These are phyloP conservation scores for Chesias legatella DNA, from an alignment of 2,888 invertebrate species.

Conservation along the genomic window DNA sequence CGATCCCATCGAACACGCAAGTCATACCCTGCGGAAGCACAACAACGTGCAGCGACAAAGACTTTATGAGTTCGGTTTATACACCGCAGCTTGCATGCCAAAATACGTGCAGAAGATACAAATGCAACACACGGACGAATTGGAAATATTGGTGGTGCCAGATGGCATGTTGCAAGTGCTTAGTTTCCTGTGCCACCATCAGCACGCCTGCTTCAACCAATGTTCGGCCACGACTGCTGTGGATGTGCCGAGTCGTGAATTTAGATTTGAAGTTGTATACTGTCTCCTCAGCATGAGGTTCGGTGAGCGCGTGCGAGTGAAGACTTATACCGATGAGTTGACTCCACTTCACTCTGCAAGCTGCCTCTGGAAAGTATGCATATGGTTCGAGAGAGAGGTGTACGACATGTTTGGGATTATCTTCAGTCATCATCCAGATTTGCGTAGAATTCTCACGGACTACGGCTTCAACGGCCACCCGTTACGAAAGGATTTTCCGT, in stretches of 20 bases:
- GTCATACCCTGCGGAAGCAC: conserved; percentile 53
- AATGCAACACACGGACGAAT: conserved; percentile 61
- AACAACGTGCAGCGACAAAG: conserved; percentile 53
- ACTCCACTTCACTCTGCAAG: conserved; percentile 60
- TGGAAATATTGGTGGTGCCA: conserved; percentile 62
- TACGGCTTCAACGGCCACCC: conserved; percentile 72
- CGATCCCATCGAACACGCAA: conserved; percentile 44
- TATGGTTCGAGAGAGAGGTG: conserved; percentile 61
- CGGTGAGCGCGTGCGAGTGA: conserved; percentile 47
- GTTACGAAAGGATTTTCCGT: conserved; percentile 66
- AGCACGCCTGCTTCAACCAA: conserved; percentile 60
- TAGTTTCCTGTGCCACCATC: conserved; percentile 59
- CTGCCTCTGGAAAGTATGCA: conserved; percentile 47
- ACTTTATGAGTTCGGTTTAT: conserved; percentile 66
- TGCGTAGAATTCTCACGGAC: conserved; percentile 65
- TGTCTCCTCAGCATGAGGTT: conserved; percentile 55
- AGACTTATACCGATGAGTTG: conserved; percentile 68
- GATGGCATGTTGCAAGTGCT: conserved; percentile 58
- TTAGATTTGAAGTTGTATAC: conserved; percentile 63
- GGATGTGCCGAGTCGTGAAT: conserved; percentile 61
- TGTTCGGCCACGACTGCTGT: conserved; percentile 57
- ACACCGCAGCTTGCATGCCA: conserved; percentile 64
- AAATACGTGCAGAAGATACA: conserved; percentile 67
- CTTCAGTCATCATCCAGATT: conserved; percentile 66
- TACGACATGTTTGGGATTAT: conserved; percentile 69